Percentiles rank a stretch among this genome's conserved stretches.
These are phyloP conservation scores for Phthorimaea operculella DNA, from an alignment of 1,140 invertebrate species.

Conservation along the genomic window DNA sequence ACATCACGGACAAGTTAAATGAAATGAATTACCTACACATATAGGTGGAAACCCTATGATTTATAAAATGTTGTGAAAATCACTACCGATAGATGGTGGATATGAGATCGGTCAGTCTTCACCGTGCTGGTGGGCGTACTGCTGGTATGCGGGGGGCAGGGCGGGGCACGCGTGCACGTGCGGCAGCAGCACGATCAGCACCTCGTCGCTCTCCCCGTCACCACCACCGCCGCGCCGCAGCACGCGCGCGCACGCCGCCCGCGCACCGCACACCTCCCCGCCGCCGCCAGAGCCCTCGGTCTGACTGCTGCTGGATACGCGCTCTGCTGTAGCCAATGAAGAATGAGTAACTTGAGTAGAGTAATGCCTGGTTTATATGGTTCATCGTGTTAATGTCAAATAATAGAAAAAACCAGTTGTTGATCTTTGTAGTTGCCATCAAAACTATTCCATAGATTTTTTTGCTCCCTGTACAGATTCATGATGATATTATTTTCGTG, in stretches of 20 bases:
- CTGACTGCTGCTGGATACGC: constrained; percentile 4
- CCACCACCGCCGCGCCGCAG: constrained; percentile 3
- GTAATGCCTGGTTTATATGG: not conserved
- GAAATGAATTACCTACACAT: no score
- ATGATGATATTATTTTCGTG: no score
- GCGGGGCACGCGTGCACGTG: constrained; percentile 9
- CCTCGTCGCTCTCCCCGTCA: constrained; percentile 4
- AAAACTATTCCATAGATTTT: no score
- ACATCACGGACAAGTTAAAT: no score
- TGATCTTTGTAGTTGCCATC: no score
- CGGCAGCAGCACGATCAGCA: constrained; percentile 17
- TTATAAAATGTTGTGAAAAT: no score
- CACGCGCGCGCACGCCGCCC: constrained; percentile 14
- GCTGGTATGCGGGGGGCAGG: not conserved
- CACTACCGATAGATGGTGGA: no score
- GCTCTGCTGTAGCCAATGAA: not conserved
- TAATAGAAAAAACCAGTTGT: no score
- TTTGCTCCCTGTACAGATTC: no score
- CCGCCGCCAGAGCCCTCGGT: constrained; percentile 5
- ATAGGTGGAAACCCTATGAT: no score
- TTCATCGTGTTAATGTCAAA: no score
- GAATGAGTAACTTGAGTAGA: not conserved
- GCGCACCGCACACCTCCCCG: constrained; percentile 7
- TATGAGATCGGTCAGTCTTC: no score
- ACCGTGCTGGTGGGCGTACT: not conserved